phyloP scores from a whole-genome alignment of 2,888 invertebrate genomes.

The Cheilosia pagana region DNA sequence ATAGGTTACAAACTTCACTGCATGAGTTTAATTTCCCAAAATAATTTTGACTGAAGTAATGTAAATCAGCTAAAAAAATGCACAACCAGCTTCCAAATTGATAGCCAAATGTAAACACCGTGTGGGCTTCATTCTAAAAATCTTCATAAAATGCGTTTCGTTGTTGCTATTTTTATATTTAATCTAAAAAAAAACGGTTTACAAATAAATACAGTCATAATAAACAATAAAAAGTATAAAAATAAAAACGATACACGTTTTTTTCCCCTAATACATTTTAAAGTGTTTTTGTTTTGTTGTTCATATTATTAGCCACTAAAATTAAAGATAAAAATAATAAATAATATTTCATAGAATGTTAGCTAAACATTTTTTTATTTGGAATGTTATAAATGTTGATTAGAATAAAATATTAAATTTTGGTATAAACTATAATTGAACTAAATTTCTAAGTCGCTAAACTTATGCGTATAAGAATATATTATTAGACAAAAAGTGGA shows the following conservation, averaged over 20 bases:
- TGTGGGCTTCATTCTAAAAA: not conserved
- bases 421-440: conserved; percentile 61
- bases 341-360: conserved; percentile 34
- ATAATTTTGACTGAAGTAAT: too few species aligned
- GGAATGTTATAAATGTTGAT: conserved; percentile 57
- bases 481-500: too few species aligned
- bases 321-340: conserved; percentile 38
- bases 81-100: too few species aligned
- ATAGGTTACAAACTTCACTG: too few species aligned
- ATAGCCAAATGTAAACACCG: too few species aligned
- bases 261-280: not conserved
- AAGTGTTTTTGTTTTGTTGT: not conserved
- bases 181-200: conserved; percentile 35
- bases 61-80: too few species aligned
- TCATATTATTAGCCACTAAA: not conserved
- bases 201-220: conserved; percentile 57
- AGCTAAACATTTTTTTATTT: conserved; percentile 60
- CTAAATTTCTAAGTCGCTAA: conserved; percentile 13
- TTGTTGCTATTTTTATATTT: not conserved
- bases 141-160: not conserved
- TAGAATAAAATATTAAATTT: conserved; percentile 46
- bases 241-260: not conserved
- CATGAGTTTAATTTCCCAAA: too few species aligned
- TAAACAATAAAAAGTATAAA: conserved; percentile 10
- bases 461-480: not conserved